These are phyloP conservation scores for Ophion obscuratus DNA, from an alignment of 2,888 invertebrate genomes.

Conservation along the genomic window DNA sequence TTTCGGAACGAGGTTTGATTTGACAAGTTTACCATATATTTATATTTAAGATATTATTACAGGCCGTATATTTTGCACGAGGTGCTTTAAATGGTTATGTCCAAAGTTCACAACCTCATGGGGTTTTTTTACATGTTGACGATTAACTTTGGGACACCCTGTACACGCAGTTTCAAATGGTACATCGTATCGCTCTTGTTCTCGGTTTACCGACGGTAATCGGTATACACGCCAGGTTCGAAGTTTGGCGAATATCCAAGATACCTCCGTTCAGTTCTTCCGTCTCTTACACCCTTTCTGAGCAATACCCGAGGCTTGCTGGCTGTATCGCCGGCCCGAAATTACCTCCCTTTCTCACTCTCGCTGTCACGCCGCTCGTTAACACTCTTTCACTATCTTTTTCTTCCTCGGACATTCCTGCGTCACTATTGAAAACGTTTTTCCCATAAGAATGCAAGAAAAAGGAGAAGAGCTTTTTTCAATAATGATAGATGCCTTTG, in stretches of 20 bases:
- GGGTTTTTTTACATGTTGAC: too few species aligned
- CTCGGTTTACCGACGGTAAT: conserved; percentile 59
- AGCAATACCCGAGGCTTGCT: background rate
- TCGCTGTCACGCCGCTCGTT: background rate
- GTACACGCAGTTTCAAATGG: background rate
- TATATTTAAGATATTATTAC: too few species aligned
- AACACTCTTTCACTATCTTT: conserved; percentile 13
- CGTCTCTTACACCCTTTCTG: conserved; percentile 19
- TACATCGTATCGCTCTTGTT: background rate
- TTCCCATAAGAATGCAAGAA: too few species aligned
- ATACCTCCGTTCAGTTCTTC: conserved; percentile 17
- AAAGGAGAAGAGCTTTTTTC: too few species aligned
- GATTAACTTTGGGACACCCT: too few species aligned
- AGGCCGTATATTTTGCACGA: too few species aligned
- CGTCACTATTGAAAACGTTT: too few species aligned
- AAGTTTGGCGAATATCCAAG: conserved; percentile 61
- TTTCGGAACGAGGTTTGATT: too few species aligned
- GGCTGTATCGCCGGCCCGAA: conserved; percentile 15
- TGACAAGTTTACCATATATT: too few species aligned
- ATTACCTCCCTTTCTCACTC: conserved; percentile 48
- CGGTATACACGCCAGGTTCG: conserved; percentile 53
- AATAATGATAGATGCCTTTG: too few species aligned
- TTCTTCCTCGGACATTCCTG: background rate
- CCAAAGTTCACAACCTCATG: too few species aligned
- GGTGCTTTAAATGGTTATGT: too few species aligned